These are phyloP conservation scores for Marasmarcha lunaedactyla DNA, from an alignment of 2,888 invertebrate genomes.

Conservation along the genomic window DNA sequence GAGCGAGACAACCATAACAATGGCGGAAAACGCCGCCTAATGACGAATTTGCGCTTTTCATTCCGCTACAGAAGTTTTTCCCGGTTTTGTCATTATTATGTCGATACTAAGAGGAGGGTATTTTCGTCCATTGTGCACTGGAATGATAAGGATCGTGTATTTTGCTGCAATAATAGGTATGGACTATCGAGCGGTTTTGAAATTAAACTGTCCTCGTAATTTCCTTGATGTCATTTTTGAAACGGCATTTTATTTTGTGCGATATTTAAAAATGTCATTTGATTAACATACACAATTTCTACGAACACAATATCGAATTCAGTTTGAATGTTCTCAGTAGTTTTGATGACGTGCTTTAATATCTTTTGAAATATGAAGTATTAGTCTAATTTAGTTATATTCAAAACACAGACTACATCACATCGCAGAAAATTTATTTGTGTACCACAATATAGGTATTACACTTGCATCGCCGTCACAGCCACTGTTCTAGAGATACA, in stretches of 20 bases:
- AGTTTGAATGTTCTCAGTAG: too few species aligned
- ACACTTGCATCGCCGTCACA: too few species aligned
- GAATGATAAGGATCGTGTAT: slow-evolving; percentile 56
- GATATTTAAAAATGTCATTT: background rate
- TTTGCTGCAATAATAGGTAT: slow-evolving; percentile 31
- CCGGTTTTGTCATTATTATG: slow-evolving; percentile 65
- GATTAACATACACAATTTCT: too few species aligned
- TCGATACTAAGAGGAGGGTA: slow-evolving; percentile 61
- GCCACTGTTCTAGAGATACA: too few species aligned
- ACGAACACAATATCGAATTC: too few species aligned
- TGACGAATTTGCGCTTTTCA: slow-evolving; percentile 72
- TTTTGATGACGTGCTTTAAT: too few species aligned
- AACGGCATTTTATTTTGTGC: slow-evolving; percentile 1
- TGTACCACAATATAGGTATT: too few species aligned
- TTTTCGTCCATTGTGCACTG: slow-evolving; percentile 45
- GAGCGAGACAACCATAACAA: slow-evolving; percentile 48
- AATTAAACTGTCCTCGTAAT: slow-evolving; percentile 20
- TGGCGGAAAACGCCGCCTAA: slow-evolving; percentile 68
- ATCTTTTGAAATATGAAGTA: too few species aligned
- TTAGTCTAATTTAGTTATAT: too few species aligned
- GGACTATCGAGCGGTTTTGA: slow-evolving; percentile 16
- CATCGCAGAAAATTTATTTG: too few species aligned
- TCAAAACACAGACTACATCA: too few species aligned
- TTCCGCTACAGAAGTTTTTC: slow-evolving; percentile 71
- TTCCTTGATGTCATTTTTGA: slow-evolving; percentile 13